A percentile compares a stretch with the other conserved stretches of the same genome.
These are phyloP conservation scores for Coranthus polyacanthus DNA, from an alignment of 2,797 vertebrate genomes.

Conservation along the genomic window DNA sequence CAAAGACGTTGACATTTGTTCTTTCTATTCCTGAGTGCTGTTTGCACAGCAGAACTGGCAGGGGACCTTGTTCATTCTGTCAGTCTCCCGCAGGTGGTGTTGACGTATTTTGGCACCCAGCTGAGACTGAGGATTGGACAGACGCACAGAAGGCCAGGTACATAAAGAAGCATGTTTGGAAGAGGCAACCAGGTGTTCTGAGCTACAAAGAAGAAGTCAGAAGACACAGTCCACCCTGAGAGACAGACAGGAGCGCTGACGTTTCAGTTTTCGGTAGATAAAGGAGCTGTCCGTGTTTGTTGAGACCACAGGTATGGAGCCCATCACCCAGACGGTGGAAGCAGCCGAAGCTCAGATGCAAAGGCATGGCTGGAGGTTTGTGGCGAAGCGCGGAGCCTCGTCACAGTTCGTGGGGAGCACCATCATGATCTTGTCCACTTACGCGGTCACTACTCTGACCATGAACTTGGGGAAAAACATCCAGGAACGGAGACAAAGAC, in stretches of 20 bases:
- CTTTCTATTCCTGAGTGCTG: conserved; percentile 26
- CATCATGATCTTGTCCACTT: conserved; percentile 72
- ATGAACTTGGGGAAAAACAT: conserved; percentile 71
- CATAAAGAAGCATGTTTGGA: conserved; percentile 47
- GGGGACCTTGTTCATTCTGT: conserved; percentile 30
- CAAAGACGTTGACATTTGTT: conserved; percentile 16
- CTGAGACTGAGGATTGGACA: conserved; percentile 70
- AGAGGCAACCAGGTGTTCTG: conserved; percentile 22
- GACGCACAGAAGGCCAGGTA: conserved; percentile 33
- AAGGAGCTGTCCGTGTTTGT: background rate
- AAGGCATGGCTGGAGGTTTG: conserved; percentile 40
- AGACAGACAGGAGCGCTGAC: conserved; percentile 3
- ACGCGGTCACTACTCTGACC: conserved; percentile 57
- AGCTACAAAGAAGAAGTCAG: conserved; percentile 10
- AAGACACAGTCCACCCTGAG: background rate
- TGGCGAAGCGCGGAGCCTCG: conserved; percentile 52
- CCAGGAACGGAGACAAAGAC: conserved; percentile 56
- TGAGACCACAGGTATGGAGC: conserved; percentile 55
- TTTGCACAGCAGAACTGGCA: conserved; percentile 39
- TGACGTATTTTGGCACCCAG: conserved; percentile 61
- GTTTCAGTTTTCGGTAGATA: conserved; percentile 3
- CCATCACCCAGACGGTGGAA: conserved; percentile 32
- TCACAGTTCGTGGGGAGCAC: conserved; percentile 74
- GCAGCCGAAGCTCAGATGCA: conserved; percentile 32
- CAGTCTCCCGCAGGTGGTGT: conserved; percentile 41